Percentiles rank a stretch among this genome's conserved stretches.
Conservation (phyloP, 2,888 invertebrate genomes). For the Noctuana brunneofusca region DNA sequence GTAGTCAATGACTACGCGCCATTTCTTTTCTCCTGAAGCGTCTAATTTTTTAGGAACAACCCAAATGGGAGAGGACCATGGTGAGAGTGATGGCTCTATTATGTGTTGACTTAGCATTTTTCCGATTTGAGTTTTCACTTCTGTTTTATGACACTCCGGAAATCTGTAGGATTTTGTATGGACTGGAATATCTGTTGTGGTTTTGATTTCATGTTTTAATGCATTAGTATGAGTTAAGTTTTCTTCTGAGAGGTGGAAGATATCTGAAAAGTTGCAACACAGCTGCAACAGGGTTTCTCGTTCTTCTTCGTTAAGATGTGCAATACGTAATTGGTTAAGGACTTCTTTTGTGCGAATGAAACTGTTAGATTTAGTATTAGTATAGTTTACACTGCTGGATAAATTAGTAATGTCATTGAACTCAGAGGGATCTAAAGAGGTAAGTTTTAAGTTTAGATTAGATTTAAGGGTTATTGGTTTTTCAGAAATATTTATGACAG, state of each 20-base stretch:
- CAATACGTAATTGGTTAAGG: background rate
- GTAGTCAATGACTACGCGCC: constrained; percentile 34
- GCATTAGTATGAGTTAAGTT: background rate
- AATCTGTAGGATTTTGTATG: background rate
- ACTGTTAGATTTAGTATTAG: background rate
- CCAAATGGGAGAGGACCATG: constrained; percentile 6
- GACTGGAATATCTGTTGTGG: background rate
- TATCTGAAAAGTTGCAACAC: background rate
- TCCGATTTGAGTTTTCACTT: background rate
- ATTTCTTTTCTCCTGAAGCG: background rate
- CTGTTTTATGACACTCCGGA: background rate
- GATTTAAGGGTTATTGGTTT: background rate
- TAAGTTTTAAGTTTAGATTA: constrained; percentile 2
- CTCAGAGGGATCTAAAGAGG: background rate
- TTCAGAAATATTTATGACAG: background rate
- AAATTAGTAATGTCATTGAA: background rate
- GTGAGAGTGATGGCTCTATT: constrained; percentile 1
- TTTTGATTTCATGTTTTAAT: background rate
- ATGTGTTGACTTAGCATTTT: background rate
- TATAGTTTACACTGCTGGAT: background rate
- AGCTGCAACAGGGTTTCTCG: background rate
- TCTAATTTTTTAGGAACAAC: background rate
- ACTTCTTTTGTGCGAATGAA: background rate
- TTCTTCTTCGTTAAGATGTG: constrained; percentile 2
- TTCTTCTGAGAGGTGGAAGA: background rate